phyloP scores from a whole-genome alignment of 2,797 vertebrate species.

The Amphiprion clarkii region DNA sequence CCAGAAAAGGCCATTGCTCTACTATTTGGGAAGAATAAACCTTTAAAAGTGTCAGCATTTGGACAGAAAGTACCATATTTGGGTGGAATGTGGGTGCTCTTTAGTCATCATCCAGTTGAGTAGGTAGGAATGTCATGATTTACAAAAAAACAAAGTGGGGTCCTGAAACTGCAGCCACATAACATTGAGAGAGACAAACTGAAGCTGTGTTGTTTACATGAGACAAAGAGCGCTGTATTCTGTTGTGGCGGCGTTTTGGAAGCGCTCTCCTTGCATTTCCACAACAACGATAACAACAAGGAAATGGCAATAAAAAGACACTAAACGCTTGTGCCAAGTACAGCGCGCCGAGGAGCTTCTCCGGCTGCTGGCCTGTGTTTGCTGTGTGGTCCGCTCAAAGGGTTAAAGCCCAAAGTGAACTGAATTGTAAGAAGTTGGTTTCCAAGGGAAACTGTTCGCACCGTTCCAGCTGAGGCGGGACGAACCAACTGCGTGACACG shows the following conservation, averaged over 20 bases:
- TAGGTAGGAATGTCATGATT: too few relatives aligned
- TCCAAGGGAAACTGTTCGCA: constrained; percentile 92
- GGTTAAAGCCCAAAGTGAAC: constrained; percentile 91
- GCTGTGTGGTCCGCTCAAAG: constrained; percentile 82
- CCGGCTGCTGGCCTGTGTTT: constrained; percentile 57
- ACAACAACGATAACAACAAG: constrained; percentile 40
- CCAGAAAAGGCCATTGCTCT: too few relatives aligned
- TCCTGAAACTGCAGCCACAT: too few relatives aligned
- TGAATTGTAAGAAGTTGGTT: constrained; percentile 93
- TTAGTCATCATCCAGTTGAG: too few relatives aligned
- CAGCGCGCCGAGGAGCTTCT: constrained; percentile 16
- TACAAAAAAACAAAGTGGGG: too few relatives aligned
- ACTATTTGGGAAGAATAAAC: too few relatives aligned
- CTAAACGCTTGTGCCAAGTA: constrained; percentile 24
- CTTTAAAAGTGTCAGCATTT: too few relatives aligned
- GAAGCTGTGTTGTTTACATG: constrained; percentile 4
- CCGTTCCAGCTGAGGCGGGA: constrained; percentile 90
- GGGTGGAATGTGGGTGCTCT: too few relatives aligned
- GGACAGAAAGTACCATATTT: too few relatives aligned
- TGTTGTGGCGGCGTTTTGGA: constrained; percentile 6
- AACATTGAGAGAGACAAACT: too few relatives aligned
- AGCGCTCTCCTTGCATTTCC: constrained; percentile 9
- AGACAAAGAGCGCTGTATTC: constrained; percentile 39
- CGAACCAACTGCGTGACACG: constrained; percentile 78
- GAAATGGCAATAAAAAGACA: constrained; percentile 14